phyloP scores from a whole-genome alignment of 2,888 invertebrate species.

The Operophtera brumata region DNA sequence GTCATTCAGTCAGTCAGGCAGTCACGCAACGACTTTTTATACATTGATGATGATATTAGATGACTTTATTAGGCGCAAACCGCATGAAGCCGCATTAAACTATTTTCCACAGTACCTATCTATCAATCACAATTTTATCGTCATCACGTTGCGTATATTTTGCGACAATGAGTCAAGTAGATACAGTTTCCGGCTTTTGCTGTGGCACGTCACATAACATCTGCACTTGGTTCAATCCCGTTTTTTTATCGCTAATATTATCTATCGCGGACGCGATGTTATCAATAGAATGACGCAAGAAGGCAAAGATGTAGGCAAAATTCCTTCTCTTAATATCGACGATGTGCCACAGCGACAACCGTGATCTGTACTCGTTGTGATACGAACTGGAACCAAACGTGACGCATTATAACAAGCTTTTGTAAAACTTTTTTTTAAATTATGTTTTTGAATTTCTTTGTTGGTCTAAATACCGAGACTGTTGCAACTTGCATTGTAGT shows the following conservation, averaged over 20 bases:
- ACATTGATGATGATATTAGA: not conserved
- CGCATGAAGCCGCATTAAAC: conserved; percentile 18
- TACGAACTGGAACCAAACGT: conserved; percentile 15
- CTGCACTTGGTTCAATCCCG: too few relatives aligned
- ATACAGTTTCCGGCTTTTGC: not conserved
- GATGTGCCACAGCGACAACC: not conserved
- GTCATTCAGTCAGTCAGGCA: too few relatives aligned
- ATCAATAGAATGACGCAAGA: too few relatives aligned
- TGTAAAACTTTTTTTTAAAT: conserved; percentile 1
- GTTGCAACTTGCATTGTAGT: not conserved
- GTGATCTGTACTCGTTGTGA: conserved; percentile 1
- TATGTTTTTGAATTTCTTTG: not conserved
- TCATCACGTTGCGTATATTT: conserved; percentile 15
- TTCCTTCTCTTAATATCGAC: not conserved
- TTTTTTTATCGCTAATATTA: too few relatives aligned
- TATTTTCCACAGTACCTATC: conserved; percentile 16
- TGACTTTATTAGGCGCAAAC: not conserved
- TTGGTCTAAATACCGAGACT: not conserved
- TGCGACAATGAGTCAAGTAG: conserved; percentile 13
- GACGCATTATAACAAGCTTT: conserved; percentile 8
- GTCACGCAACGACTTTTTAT: too few relatives aligned
- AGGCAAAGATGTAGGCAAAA: too few relatives aligned
- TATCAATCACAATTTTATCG: conserved; percentile 16
- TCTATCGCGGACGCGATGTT: too few relatives aligned
- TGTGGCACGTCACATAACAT: not conserved